Evolutionary conservation across 1,140 invertebrate genomes (phyloP).

Genomic region (Scaptomyza graminum): DNA sequence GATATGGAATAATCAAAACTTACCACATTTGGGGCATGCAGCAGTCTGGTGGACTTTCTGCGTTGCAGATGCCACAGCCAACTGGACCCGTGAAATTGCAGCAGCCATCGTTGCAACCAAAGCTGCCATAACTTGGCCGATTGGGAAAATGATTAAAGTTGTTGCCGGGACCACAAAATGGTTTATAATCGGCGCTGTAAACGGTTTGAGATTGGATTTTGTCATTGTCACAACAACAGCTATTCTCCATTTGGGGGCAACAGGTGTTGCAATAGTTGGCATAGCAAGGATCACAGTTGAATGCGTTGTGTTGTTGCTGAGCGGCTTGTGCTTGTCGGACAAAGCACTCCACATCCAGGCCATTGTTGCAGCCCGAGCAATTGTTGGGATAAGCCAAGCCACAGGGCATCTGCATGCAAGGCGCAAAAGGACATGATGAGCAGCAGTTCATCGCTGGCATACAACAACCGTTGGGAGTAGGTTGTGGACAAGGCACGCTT

Average conservation of each 20-base stretch:
- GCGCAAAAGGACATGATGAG: background rate
- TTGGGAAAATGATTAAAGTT: slow-evolving; percentile 33
- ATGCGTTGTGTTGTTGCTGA: background rate
- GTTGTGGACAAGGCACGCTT: background rate
- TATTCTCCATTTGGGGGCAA: background rate
- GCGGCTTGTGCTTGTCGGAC: background rate
- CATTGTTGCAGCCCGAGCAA: slow-evolving; percentile 20
- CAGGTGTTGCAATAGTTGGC: background rate
- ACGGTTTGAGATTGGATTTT: slow-evolving; percentile 32
- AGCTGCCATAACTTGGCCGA: background rate
- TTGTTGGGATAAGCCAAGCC: background rate
- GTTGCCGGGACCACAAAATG: slow-evolving; percentile 8
- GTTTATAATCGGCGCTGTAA: slow-evolving; percentile 44
- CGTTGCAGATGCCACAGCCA: background rate
- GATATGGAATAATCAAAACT: background rate
- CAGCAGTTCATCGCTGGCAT: no score
- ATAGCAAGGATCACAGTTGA: background rate
- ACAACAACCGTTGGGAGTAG: background rate
- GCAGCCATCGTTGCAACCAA: background rate
- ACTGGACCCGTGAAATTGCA: background rate
- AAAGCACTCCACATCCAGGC: slow-evolving; percentile 22
- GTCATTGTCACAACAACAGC: slow-evolving; percentile 11
- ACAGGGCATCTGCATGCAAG: background rate
- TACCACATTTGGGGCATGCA: background rate
- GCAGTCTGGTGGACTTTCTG: background rate